These are phyloP conservation scores for Dexiosoma caninum DNA, from an alignment of 2,888 invertebrate genomes.

Conservation along the genomic window DNA sequence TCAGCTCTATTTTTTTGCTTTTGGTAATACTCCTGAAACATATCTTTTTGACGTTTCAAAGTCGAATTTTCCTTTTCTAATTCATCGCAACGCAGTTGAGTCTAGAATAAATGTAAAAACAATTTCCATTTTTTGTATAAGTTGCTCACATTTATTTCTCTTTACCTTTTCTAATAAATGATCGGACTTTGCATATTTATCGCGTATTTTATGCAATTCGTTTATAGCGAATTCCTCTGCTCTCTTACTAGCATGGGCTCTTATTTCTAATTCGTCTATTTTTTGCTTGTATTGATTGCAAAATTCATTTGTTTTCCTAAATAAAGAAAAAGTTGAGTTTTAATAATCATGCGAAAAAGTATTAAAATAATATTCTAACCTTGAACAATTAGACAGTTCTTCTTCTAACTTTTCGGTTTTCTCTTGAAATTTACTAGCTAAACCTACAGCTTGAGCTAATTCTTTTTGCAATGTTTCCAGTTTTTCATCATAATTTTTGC, in stretches of 20 bases:
- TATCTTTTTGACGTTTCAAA: constrained; percentile 79
- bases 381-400: constrained; percentile 78
- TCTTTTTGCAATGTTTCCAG: constrained; percentile 83
- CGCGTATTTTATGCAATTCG: constrained; percentile 77
- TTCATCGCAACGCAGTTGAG: constrained; percentile 80
- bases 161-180: constrained; percentile 79
- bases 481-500: constrained; percentile 78
- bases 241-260: constrained; percentile 71
- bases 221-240: constrained; percentile 75
- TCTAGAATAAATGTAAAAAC: constrained; percentile 61
- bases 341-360: background rate
- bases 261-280: constrained; percentile 76
- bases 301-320: constrained; percentile 64
- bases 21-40: constrained; percentile 79
- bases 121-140: background rate
- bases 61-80: constrained; percentile 81
- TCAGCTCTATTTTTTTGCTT: constrained; percentile 79
- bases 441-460: constrained; percentile 83
- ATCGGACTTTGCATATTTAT: constrained; percentile 76
- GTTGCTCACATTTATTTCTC: background rate
- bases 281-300: constrained; percentile 75
- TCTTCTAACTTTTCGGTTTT: constrained; percentile 80
- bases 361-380: constrained; percentile 54
- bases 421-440: constrained; percentile 84
- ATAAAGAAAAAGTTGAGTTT: background rate